A percentile compares a stretch with the other conserved stretches of the same genome.
phyloP scores from a whole-genome alignment of 2,797 vertebrate genomes.

The Hypotaenidia okinawae region DNA sequence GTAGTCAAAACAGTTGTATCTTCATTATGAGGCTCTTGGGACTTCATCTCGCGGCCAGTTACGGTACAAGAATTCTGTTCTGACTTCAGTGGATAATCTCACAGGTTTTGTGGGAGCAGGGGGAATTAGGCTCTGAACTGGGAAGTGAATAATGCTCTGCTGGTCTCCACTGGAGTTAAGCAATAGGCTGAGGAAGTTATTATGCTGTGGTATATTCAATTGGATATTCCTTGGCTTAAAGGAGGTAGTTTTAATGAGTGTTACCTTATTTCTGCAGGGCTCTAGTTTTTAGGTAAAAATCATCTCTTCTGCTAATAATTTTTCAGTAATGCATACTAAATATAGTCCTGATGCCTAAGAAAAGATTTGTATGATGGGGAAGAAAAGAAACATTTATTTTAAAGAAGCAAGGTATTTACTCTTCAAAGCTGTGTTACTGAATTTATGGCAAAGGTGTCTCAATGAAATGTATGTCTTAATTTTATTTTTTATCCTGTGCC shows the following conservation, averaged over 20 bases:
- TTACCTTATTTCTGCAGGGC: background rate
- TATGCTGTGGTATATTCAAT: background rate
- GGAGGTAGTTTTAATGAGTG: background rate
- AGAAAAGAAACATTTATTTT: constrained; percentile 5
- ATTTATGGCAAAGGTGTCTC: constrained; percentile 8
- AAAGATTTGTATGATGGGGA: background rate
- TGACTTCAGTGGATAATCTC: background rate
- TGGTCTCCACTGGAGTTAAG: background rate
- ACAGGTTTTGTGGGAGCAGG: background rate
- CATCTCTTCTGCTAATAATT: background rate
- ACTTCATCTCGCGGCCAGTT: background rate
- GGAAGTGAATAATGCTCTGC: background rate
- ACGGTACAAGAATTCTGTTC: background rate
- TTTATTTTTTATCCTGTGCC: background rate
- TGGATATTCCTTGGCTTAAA: background rate
- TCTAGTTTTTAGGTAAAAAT: background rate
- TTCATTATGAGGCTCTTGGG: background rate
- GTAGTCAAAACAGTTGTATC: background rate
- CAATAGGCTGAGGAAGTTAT: background rate
- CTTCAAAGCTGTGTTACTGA: constrained; percentile 14
- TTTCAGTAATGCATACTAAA: background rate
- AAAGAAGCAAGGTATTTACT: background rate
- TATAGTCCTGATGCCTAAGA: background rate
- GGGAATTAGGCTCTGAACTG: background rate
- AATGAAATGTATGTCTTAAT: background rate